Percentiles rank a stretch among this genome's conserved stretches.
Evolutionary conservation across 2,113 vertebrate genomes (phyloP).

Genomic region (Sinocyclocheilus grahami): DNA sequence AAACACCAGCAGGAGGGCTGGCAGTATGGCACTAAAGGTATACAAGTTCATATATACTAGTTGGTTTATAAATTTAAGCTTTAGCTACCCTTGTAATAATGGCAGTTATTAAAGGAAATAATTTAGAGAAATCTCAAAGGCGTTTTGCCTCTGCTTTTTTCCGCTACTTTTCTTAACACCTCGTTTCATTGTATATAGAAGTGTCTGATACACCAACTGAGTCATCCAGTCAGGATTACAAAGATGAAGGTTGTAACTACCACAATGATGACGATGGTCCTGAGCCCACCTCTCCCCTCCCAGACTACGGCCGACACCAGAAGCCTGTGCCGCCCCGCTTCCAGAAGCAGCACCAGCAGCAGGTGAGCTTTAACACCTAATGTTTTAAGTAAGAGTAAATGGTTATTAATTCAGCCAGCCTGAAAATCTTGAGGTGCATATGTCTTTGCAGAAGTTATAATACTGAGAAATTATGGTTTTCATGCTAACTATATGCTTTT

Average conservation of each 20-base stretch:
- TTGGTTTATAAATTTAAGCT: background rate
- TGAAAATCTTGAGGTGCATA: background rate
- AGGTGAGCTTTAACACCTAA: slow-evolving; percentile 62
- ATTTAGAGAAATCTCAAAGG: too few species aligned
- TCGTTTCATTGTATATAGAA: slow-evolving; percentile 48
- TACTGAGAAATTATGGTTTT: background rate
- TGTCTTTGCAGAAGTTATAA: too few species aligned
- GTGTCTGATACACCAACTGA: slow-evolving; percentile 70
- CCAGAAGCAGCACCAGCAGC: slow-evolving; percentile 87
- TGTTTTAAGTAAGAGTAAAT: background rate
- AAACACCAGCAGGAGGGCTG: slow-evolving; percentile 76
- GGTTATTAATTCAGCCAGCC: background rate
- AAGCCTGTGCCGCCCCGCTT: slow-evolving; percentile 91
- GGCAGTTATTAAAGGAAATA: background rate
- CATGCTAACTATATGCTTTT: too few species aligned
- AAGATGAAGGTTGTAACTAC: slow-evolving; percentile 78
- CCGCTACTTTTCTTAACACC: background rate
- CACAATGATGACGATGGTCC: slow-evolving; percentile 82
- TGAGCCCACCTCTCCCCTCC: slow-evolving; percentile 82
- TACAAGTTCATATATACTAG: background rate
- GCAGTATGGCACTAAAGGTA: slow-evolving; percentile 73
- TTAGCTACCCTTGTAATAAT: background rate
- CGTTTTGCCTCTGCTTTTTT: background rate
- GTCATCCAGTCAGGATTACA: slow-evolving; percentile 71
- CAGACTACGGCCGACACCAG: slow-evolving; percentile 86